Evolutionary conservation across 2,113 vertebrate species (phyloP).

Genomic region (Neopipo cinnamomea): DNA sequence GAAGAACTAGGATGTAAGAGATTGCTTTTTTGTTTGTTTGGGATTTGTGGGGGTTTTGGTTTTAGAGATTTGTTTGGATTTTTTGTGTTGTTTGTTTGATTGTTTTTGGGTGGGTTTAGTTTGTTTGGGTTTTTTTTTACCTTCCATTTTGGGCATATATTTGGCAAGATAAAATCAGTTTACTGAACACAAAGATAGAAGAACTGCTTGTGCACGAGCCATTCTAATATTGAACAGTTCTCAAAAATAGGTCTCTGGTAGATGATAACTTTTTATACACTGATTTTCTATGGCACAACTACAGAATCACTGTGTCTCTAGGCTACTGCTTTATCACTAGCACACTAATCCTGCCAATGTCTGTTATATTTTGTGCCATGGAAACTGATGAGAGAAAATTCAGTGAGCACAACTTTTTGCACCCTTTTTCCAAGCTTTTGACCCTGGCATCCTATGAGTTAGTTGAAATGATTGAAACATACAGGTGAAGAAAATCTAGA

Average conservation of each 20-base stretch:
- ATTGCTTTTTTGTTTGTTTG: not conserved
- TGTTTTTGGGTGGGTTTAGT: not conserved
- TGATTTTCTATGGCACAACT: constrained; percentile 5
- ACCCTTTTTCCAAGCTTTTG: constrained; percentile 5
- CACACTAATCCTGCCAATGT: not conserved
- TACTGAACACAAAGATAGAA: not conserved
- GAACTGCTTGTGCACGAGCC: not conserved
- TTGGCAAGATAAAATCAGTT: not conserved
- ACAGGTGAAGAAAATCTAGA: not conserved
- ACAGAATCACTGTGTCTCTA: constrained; percentile 5
- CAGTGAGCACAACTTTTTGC: constrained; percentile 3
- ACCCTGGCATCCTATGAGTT: not conserved
- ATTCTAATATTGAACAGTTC: not conserved
- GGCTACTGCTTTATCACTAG: constrained; percentile 5
- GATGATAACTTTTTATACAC: not conserved
- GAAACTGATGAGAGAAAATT: constrained; percentile 35
- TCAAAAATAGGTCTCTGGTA: not conserved
- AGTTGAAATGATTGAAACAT: constrained; percentile 18
- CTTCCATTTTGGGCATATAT: not conserved
- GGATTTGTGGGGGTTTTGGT: not conserved
- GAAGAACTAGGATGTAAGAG: not conserved
- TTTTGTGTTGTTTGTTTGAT: not conserved
- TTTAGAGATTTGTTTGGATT: not conserved
- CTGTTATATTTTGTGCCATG: not conserved
- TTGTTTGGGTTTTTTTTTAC: not conserved